phyloP scores from a whole-genome alignment of 2,888 invertebrate species.

The Heterodera filipjevi region DNA sequence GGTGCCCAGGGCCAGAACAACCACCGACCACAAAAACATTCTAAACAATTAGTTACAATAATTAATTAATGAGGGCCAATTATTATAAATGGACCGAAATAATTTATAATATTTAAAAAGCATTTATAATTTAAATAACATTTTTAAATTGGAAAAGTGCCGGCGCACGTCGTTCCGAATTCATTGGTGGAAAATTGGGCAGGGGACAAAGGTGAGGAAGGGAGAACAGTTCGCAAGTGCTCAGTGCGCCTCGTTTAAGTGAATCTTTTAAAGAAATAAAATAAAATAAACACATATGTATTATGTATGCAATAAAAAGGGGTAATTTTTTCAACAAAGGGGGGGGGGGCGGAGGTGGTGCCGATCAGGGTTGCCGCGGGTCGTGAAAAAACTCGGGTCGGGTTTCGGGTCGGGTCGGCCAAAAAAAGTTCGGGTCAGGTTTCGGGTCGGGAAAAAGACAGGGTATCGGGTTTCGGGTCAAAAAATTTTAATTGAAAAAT shows the following conservation, averaged over 20 bases:
- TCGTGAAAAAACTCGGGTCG: too few species aligned
- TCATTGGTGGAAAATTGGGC: background rate
- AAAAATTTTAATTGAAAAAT: too few species aligned
- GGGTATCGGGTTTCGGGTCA: too few species aligned
- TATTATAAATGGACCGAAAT: background rate
- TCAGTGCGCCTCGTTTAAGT: conserved; percentile 12
- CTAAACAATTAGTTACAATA: too few species aligned
- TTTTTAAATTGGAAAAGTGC: conserved; percentile 22
- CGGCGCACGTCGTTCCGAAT: conserved; percentile 22
- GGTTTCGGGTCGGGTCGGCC: too few species aligned
- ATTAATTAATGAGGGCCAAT: background rate
- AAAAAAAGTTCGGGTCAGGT: too few species aligned
- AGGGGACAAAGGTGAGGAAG: background rate
- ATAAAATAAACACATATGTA: background rate
- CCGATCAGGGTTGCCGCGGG: too few species aligned
- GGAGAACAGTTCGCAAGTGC: conserved; percentile 17
- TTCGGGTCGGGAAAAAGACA: too few species aligned
- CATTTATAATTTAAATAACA: too few species aligned
- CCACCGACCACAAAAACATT: background rate
- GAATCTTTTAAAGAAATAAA: conserved; percentile 4
- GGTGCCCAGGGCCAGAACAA: conserved; percentile 6
- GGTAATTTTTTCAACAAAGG: too few species aligned
- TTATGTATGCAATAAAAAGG: too few species aligned
- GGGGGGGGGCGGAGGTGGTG: too few species aligned
- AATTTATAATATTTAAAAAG: background rate